These are phyloP conservation scores for Popillia japonica DNA, from an alignment of 1,140 invertebrate genomes.

Conservation along the genomic window DNA sequence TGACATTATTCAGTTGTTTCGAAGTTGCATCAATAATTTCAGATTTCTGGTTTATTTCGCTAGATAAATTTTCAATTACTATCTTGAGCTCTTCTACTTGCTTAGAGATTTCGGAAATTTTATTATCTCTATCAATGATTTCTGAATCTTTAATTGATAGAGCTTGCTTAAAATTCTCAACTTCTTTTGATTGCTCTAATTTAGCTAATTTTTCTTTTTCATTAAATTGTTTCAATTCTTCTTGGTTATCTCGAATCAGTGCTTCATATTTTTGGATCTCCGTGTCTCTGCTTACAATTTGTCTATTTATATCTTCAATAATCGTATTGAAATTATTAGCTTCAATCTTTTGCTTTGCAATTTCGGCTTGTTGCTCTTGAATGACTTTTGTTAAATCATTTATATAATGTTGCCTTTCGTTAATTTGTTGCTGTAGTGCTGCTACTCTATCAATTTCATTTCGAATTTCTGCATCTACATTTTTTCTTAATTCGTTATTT, in stretches of 20 bases:
- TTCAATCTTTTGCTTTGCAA: slow-evolving; percentile 42
- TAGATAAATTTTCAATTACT: neutral
- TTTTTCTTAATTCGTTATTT: slow-evolving; percentile 58
- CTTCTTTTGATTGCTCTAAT: neutral
- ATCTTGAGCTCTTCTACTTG: slow-evolving; percentile 38
- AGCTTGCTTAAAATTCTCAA: slow-evolving; percentile 43
- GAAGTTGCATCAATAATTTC: slow-evolving; percentile 31
- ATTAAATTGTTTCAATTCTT: slow-evolving; percentile 42
- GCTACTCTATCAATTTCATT: slow-evolving; percentile 57
- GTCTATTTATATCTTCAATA: slow-evolving; percentile 28
- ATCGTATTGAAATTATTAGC: neutral
- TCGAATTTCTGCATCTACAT: slow-evolving; percentile 56
- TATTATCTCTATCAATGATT: slow-evolving; percentile 1
- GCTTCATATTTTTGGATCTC: neutral
- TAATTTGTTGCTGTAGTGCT: slow-evolving; percentile 61
- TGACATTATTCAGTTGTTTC: neutral
- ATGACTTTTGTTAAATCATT: slow-evolving; percentile 53
- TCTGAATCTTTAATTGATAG: slow-evolving; percentile 37
- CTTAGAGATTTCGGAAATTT: neutral
- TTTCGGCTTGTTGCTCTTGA: slow-evolving; percentile 49
- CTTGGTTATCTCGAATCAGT: slow-evolving; percentile 29
- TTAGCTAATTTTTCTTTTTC: slow-evolving; percentile 41
- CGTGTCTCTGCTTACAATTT: neutral
- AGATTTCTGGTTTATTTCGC: slow-evolving; percentile 30
- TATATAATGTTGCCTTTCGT: slow-evolving; percentile 51